A percentile compares a stretch with the other conserved stretches of the same genome.
phyloP scores from a whole-genome alignment of 2,113 vertebrate genomes.

The Phyllostomus discolor region DNA sequence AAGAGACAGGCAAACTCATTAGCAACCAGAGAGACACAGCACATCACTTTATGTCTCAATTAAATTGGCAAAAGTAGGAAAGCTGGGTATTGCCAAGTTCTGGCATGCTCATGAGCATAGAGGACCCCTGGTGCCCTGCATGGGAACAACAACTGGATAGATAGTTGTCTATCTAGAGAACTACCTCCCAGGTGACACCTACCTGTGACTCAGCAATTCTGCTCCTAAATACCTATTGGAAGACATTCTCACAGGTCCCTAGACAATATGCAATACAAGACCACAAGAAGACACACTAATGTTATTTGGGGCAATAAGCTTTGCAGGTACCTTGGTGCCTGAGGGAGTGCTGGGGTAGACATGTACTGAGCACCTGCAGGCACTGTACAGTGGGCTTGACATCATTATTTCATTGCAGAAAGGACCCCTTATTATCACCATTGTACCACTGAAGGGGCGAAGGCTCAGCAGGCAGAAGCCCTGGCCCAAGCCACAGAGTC shows the following conservation, averaged over 20 bases:
- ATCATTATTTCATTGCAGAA: not conserved
- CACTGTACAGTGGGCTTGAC: fast-evolving
- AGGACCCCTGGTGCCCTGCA: not conserved
- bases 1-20: not conserved
- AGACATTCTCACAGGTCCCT: not conserved
- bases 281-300: not conserved
- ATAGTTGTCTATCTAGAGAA: not conserved
- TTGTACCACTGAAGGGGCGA: not conserved
- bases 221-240: not conserved
- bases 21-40: not conserved
- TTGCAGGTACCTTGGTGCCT: not conserved
- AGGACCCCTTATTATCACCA: not conserved
- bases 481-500: not conserved
- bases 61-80: not conserved
- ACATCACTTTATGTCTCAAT: fast-evolving
- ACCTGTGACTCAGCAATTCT: not conserved
- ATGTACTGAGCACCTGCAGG: not conserved
- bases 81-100: not conserved
- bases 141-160: not conserved
- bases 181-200: not conserved
- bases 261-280: not conserved
- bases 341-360: not conserved
- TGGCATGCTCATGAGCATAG: not conserved
- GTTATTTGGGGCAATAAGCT: not conserved
- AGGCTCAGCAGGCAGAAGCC: no score